Base-by-base conservation (phyloP, 2,113 vertebrate species). In the Hypomesus transpacificus region DNA sequence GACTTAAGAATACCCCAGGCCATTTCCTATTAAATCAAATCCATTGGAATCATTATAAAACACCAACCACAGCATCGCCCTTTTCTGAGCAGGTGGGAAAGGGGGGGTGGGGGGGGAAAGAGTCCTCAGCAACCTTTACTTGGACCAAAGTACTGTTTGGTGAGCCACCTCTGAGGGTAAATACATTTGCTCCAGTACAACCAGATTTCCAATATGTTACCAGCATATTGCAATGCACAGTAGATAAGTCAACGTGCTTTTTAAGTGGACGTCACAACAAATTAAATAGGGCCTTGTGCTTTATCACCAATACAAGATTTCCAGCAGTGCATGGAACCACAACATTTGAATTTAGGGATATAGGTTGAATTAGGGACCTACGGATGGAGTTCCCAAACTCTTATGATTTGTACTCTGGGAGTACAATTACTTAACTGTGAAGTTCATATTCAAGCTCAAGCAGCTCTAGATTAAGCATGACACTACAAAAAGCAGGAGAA, bases 401-500 rank as follows among this genome's bases (percentile, higher is more conserved):
- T 69, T 51, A 58, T 67, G 65, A 14, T 63, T 63, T 39, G 61
- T 63, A 61, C 59, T 61, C 59, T 16, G 3, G 20, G 51, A 59
- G 56, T 54, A 26, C 66, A 73, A 73, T 75, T 66, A 54, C 75
- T 61, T 66, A 81, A 82, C 52, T 85, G 81, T 72, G 75, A 76
- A 81, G 68, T 74, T 73, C 75, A 94, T 85, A 76, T 90, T 93
- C 39, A 46, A 46, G 39, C 90, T 93, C 89, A 94, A 95, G 92
- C 92, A 95, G 93, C 91, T 93, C 92, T 93, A 85, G 59, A 79
- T 69, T 75, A 87, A 81, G 68, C 71, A 86, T 71, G 57, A 82
- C 80, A 87, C 87, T 89, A 89, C 92, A 97, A 95, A 95, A 95
- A 95, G 95, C 96, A 96, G 94, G 95, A 96, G 96, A 93, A 98